Evolutionary conservation across 2,888 invertebrate genomes (phyloP).

Genomic region (Acronicta psi): DNA sequence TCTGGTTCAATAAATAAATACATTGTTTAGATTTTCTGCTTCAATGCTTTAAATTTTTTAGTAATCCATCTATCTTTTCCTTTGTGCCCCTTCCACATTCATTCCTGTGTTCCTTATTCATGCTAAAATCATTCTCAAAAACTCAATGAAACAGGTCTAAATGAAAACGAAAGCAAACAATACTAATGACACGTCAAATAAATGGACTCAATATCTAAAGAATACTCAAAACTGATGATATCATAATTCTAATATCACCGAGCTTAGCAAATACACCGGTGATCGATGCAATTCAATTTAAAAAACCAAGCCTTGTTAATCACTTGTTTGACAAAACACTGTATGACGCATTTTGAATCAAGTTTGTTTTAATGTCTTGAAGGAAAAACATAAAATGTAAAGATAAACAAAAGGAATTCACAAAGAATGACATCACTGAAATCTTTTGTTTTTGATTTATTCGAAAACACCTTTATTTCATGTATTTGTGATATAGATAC

Average conservation of each 20-base stretch:
- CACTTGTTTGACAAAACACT: conserved; percentile 24
- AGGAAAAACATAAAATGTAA: conserved; percentile 30
- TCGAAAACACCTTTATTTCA: neutral
- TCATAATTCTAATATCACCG: conserved; percentile 6
- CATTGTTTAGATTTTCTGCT: too few species aligned
- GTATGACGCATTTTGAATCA: conserved; percentile 35
- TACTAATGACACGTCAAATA: too few species aligned
- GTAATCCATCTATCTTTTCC: too few species aligned
- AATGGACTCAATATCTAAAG: too few species aligned
- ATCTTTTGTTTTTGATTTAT: conserved; percentile 8
- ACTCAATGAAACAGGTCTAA: too few species aligned
- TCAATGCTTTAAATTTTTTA: too few species aligned
- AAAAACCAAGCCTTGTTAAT: conserved; percentile 8
- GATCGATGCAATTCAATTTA: conserved; percentile 8
- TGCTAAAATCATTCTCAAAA: too few species aligned
- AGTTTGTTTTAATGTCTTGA: conserved; percentile 15
- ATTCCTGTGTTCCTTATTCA: too few species aligned
- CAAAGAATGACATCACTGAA: conserved; percentile 37
- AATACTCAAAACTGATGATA: conserved; percentile 1
- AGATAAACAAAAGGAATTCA: conserved; percentile 41
- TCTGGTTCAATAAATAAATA: too few species aligned
- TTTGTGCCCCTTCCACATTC: too few species aligned
- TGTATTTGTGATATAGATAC: neutral
- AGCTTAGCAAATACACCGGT: neutral
- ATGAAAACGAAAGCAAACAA: too few species aligned